These are phyloP conservation scores for Pecten maximus DNA, from an alignment of 2,888 invertebrate species.

Conservation along the genomic window DNA sequence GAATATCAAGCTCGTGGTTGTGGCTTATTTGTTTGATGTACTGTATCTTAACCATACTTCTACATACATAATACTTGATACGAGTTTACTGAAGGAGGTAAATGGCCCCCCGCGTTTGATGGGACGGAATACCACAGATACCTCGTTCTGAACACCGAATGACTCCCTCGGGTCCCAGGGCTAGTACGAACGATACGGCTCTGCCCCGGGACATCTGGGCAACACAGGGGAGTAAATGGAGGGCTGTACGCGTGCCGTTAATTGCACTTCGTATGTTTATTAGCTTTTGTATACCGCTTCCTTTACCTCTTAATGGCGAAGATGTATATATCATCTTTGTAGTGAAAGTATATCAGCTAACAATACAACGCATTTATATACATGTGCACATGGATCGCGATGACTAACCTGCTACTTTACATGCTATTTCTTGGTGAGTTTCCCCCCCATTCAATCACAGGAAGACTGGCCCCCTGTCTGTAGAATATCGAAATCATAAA, in stretches of 20 bases:
- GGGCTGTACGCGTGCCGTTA: not conserved
- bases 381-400: no score
- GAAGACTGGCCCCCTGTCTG: no score
- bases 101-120: not conserved
- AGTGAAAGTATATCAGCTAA: no score
- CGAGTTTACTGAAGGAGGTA: not conserved
- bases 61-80: constrained; percentile 10
- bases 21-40: not conserved
- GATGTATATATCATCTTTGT: no score
- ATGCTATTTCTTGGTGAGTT: no score
- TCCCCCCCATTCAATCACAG: no score
- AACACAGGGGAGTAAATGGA: not conserved
- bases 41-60: not conserved
- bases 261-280: constrained; percentile 5
- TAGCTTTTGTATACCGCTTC: not conserved
- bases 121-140: not conserved
- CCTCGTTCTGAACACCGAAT: not conserved
- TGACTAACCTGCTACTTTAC: no score
- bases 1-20: not conserved
- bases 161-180: not conserved
- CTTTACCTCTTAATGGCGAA: not conserved
- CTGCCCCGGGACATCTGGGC: constrained; percentile 7
- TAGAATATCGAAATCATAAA: no score
- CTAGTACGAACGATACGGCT: not conserved
- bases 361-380: no score